Evolutionary conservation across 2,113 vertebrate species (phyloP), one percentile per base, ranked within the genome.

Genomic region (Arvicanthis niloticus): DNA sequence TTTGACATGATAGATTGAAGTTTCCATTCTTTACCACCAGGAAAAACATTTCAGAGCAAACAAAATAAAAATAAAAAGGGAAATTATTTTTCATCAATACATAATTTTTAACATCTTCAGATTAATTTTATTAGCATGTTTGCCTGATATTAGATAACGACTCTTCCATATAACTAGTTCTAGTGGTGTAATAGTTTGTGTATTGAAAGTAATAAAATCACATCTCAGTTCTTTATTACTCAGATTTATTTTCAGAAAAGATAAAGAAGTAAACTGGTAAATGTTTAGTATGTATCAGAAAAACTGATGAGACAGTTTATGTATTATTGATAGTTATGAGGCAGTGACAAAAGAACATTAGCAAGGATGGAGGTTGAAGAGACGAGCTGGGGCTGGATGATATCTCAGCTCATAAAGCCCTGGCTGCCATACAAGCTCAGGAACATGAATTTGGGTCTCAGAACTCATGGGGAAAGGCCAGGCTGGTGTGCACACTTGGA

Each of bases 1-100:
- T 88, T 93, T 92, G 53, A 91, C 65, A 88, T 89, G 53, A 31
- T 96, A 34, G 10, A 34, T 40, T 80, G 60, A 96, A 73, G 45
- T 13, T 22, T 88, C 10, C 21, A n/a, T 94, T 82, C 16, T 92
- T 95, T 70, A 93, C 56, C 24, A 45, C 82, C 45, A 92, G 78
- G 31, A 34, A 95, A 88, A 95, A 22, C 48, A 91, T 96, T 95
- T 97, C 80, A 84, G 75, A 89, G 37, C 22, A 80, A 93, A 84
- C 75, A 51, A 51, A 51, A 51, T 91, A 42, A 51, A 51, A 51
- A 51, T 91, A 42, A 88, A 9, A 80, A 73, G 17, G 21, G 53
- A 95, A 87, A 45, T 91, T 95, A 51, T 72, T 93, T 94, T 70
- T 87, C 16, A 48, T 6, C 91, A 13, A 92, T 24, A 67, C 84